phyloP scores from a whole-genome alignment of 2,888 invertebrate genomes.

The Megastigmus dorsalis region DNA sequence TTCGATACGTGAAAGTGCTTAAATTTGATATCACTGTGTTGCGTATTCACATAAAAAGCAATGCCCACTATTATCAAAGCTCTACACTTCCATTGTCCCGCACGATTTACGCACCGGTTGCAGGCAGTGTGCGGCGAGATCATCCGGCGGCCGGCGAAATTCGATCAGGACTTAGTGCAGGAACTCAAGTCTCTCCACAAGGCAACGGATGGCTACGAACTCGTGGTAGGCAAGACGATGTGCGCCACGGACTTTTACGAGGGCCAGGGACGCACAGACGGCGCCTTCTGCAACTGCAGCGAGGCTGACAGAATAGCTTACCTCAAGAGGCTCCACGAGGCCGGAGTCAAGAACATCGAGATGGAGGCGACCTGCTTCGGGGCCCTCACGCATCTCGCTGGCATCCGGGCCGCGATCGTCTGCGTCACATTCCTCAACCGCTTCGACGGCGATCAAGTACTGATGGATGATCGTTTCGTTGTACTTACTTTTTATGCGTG shows the following conservation, averaged over 20 bases:
- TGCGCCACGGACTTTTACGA: conserved; percentile 98
- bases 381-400: conserved; percentile 91
- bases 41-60: no score
- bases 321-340: conserved; percentile 81
- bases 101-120: no score
- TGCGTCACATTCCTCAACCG: conserved; percentile 93
- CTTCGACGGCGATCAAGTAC: conserved; percentile 92
- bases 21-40: no score
- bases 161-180: conserved; percentile 85
- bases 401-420: conserved; percentile 90
- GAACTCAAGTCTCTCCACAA: conserved; percentile 84
- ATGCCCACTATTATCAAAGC: no score
- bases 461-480: no score
- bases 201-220: conserved; percentile 84
- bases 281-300: conserved; percentile 93
- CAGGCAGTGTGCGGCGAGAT: conserved; percentile 88
- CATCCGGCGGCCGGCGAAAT: conserved; percentile 84
- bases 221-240: conserved; percentile 91
- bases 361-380: conserved; percentile 96
- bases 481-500: no score
- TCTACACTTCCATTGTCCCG: no score
- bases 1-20: no score
- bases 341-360: conserved; percentile 93
- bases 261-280: conserved; percentile 94
- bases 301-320: conserved; percentile 90